Percentiles rank a stretch among this genome's conserved stretches.
phyloP scores from a whole-genome alignment of 2,888 invertebrate species.

The Cordylochernes scorpioides region DNA sequence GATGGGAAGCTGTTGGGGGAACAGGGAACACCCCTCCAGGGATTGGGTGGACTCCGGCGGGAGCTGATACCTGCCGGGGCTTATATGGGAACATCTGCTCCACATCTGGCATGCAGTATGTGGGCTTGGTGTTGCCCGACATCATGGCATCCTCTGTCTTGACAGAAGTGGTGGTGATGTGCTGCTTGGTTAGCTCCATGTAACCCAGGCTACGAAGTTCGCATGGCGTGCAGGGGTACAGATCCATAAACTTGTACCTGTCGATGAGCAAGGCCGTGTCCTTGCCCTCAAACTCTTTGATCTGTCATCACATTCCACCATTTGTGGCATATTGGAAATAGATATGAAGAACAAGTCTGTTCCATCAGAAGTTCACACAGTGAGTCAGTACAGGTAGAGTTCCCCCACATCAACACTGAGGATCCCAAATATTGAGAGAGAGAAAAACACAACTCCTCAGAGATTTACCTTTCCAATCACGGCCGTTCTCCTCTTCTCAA shows the following conservation, averaged over 20 bases:
- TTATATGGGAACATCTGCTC: conserved; percentile 96
- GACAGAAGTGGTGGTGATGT: conserved; percentile 17
- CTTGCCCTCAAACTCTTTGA: conserved; percentile 84
- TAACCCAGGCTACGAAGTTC: conserved; percentile 44
- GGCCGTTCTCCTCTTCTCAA: conserved; percentile 69
- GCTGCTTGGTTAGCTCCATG: conserved; percentile 19
- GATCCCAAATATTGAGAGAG: too few relatives aligned
- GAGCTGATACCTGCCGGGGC: conserved; percentile 36
- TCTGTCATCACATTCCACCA: too few relatives aligned
- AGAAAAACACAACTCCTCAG: not conserved
- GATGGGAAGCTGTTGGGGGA: conserved; percentile 62
- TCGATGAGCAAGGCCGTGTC: conserved; percentile 91
- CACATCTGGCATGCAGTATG: conserved; percentile 55
- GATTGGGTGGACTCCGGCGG: conserved; percentile 25
- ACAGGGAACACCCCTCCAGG: conserved; percentile 78
- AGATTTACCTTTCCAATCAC: conserved; percentile 52
- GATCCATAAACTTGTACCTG: conserved; percentile 56
- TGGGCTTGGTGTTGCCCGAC: conserved; percentile 26
- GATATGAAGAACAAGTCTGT: not conserved
- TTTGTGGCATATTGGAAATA: too few relatives aligned
- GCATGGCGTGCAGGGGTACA: conserved; percentile 68
- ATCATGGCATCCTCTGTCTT: conserved; percentile 13
- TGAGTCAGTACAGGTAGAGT: not conserved
- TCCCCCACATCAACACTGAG: too few relatives aligned
- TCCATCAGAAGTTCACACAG: not conserved